phyloP scores from a whole-genome alignment of 2,113 vertebrate genomes.

The Myotis yumanensis region DNA sequence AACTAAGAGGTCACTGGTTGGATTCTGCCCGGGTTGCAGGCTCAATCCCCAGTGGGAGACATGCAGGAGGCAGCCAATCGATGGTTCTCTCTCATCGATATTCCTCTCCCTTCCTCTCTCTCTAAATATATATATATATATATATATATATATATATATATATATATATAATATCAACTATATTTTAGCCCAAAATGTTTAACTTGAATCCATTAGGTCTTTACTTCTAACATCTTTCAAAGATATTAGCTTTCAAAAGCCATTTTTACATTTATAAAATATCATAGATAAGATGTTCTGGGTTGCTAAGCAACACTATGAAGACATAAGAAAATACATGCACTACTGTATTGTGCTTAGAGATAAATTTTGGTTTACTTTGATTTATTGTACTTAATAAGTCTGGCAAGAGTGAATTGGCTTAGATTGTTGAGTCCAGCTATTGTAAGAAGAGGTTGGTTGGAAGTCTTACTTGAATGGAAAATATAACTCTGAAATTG shows the following conservation, averaged over 20 bases:
- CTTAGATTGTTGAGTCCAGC: neutral
- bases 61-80: too few species aligned
- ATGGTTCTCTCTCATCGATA: too few species aligned
- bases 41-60: too few species aligned
- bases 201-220: neutral
- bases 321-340: neutral
- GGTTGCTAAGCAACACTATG: neutral
- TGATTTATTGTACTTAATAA: neutral
- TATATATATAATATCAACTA: too few species aligned
- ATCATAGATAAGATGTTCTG: constrained; percentile 1
- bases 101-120: too few species aligned
- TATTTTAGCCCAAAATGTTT: neutral
- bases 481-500: constrained; percentile 5
- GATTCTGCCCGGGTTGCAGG: too few species aligned
- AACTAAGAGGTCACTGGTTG: too few species aligned
- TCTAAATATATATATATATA: too few species aligned
- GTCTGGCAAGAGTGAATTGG: neutral
- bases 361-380: constrained; percentile 38
- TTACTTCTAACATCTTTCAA: neutral
- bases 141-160: too few species aligned
- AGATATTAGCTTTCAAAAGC: neutral
- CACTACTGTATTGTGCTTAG: neutral
- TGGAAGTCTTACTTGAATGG: neutral
- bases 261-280: constrained; percentile 10
- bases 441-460: neutral